Conservation (phyloP, 2,888 invertebrate genomes). For the Oscheius sp. region DNA sequence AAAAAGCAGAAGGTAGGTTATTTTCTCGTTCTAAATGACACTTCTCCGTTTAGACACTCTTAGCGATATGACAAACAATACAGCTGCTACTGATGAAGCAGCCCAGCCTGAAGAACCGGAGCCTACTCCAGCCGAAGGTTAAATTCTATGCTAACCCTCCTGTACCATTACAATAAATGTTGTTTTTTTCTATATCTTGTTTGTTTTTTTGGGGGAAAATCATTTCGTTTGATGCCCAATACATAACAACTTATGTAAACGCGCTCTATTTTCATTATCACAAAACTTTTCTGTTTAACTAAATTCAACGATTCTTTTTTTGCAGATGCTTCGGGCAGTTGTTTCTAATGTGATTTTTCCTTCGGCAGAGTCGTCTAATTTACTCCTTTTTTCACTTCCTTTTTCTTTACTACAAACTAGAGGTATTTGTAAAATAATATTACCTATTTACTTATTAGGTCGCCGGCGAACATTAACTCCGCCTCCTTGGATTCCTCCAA, state of each 20-base stretch:
- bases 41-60: no score
- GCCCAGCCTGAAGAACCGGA: background rate
- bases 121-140: background rate
- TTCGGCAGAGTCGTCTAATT: background rate
- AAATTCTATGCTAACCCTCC: background rate
- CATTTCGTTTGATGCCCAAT: background rate
- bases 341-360: constrained; percentile 13
- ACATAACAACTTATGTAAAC: background rate
- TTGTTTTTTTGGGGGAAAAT: background rate
- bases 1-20: background rate
- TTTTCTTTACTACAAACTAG: background rate
- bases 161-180: background rate
- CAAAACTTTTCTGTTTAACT: background rate
- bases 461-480: constrained; percentile 57
- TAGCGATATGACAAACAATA: background rate
- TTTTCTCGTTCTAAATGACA: background rate
- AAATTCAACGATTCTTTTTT: background rate
- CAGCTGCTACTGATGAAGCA: background rate
- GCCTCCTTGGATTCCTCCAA: constrained; percentile 56
- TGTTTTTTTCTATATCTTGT: background rate
- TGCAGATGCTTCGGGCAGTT: constrained; percentile 24
- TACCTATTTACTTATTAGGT: constrained; percentile 23
- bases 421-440: constrained; percentile 7
- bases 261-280: background rate
- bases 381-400: constrained; percentile 1